Percentiles rank a stretch among this genome's conserved stretches.
These are phyloP conservation scores for Mesoclemmys tuberculata DNA, from an alignment of 2,113 vertebrate genomes.

Conservation along the genomic window DNA sequence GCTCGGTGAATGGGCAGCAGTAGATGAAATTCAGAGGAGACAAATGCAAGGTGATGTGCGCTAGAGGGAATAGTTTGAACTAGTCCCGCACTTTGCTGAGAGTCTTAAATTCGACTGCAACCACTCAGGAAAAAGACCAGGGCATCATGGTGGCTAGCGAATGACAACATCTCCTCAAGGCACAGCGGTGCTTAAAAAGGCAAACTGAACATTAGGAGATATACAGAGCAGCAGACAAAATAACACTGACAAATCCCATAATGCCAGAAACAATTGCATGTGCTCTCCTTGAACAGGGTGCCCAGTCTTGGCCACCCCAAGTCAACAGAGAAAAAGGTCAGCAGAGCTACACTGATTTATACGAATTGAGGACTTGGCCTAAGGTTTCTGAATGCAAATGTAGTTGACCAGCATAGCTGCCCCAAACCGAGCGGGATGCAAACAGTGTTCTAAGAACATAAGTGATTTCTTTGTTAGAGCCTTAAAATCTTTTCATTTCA, in stretches of 20 bases:
- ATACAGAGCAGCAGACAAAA: neutral
- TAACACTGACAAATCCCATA: neutral
- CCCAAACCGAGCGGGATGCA: neutral
- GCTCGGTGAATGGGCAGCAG: neutral
- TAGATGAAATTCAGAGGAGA: neutral
- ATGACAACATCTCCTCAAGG: neutral
- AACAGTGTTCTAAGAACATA: neutral
- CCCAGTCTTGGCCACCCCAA: neutral
- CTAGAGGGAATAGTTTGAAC: neutral
- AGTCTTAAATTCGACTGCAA: neutral
- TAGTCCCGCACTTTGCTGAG: neutral
- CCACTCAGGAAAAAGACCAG: neutral
- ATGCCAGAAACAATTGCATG: neutral
- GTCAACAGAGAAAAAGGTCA: neutral
- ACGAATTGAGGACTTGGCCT: neutral
- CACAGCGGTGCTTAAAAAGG: neutral
- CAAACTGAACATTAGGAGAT: neutral
- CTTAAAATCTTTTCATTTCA: neutral
- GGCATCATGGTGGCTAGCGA: neutral
- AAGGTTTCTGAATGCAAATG: neutral
- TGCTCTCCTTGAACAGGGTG: neutral
- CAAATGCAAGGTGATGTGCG: neutral
- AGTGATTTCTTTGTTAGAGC: neutral
- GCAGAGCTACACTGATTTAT: neutral
- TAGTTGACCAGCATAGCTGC: neutral